These are phyloP conservation scores for Halyomorpha halys DNA, from an alignment of 1,140 invertebrate genomes.

Conservation along the genomic window DNA sequence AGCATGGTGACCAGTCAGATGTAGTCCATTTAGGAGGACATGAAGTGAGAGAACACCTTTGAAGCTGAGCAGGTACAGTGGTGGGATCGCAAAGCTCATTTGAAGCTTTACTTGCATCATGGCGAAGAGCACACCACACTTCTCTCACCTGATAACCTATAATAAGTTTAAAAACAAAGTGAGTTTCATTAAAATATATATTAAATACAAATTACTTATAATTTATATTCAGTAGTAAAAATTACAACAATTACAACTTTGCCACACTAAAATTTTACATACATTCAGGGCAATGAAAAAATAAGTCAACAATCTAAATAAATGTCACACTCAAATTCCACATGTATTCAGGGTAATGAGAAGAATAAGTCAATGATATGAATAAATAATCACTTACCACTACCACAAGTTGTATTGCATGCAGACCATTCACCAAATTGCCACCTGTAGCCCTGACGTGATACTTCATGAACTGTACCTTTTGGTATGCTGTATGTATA, in stretches of 20 bases:
- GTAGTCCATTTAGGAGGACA: conserved; percentile 77
- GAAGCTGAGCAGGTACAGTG: conserved; percentile 52
- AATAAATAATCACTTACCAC: conserved; percentile 55
- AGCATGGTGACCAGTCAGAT: conserved; percentile 74
- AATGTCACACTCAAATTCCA: no score
- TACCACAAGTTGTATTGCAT: conserved; percentile 76
- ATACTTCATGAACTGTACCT: conserved; percentile 46
- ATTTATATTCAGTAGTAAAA: no score
- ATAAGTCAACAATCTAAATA: no score
- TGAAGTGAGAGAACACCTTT: conserved; percentile 61
- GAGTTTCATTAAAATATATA: no score
- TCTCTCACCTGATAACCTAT: conserved; percentile 60
- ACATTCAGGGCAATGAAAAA: no score
- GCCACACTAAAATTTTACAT: no score
- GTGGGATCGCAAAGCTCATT: conserved; percentile 65
- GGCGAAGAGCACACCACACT: conserved; percentile 57
- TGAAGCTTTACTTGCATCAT: conserved; percentile 52
- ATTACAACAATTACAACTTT: no score
- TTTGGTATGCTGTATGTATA: conserved; percentile 87
- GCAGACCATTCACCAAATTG: conserved; percentile 62
- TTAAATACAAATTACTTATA: no score
- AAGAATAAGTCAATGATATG: no score
- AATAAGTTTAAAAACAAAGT: no score
- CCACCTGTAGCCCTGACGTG: conserved; percentile 69
- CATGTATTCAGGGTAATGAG: no score